Evolutionary conservation across 2,113 vertebrate genomes (phyloP), one percentile per base, ranked within the genome.

Genomic region (Corvus moneduloides): DNA sequence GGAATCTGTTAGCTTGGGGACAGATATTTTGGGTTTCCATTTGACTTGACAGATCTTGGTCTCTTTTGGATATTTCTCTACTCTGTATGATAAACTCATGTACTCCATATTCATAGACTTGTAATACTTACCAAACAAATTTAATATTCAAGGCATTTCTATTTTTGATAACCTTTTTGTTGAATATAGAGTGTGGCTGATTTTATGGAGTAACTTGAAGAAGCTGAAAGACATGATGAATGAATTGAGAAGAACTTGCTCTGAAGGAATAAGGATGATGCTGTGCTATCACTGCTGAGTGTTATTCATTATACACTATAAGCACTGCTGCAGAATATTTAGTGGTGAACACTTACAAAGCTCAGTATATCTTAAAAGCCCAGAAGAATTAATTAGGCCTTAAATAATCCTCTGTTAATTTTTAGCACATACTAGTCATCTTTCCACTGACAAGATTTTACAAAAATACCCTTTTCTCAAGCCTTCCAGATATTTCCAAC

Each of bases 231-330:
- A 94, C 89, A 87, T 72, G 37, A 96, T 93, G 87, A 95, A 90
- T 93, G 73, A 92, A 94, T 86, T 1, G 16, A 96, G 72, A 75
- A 94, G 71, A 95, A 68, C 49, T 85, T 90, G 51, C 85, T 81
- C 76, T 74, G 48, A 84, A 92, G 68, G 72, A 94, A 80, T 92
- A 78, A 88, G 86, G 83, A 84, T 86, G 88, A 81, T 90, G 80
- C 62, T 90, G 61, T 87, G 83, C 85, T 95, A 79, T 92, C 88
- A 75, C 52, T 93, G 52, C 86, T 75, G 77, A 92, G 79, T 68
- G 64, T 92, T 94, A 95, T 87, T 93, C 94, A 90, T 96, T 93
- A 90, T 82, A 81, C n/a, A 43, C 88, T 90, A 16, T 68, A 92
- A 94, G 61, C 64, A 93, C 41, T 78, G 61, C 86, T 87, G 69